These are phyloP conservation scores for Circaetus gallicus DNA, from an alignment of 2,113 vertebrate species.

Conservation along the genomic window DNA sequence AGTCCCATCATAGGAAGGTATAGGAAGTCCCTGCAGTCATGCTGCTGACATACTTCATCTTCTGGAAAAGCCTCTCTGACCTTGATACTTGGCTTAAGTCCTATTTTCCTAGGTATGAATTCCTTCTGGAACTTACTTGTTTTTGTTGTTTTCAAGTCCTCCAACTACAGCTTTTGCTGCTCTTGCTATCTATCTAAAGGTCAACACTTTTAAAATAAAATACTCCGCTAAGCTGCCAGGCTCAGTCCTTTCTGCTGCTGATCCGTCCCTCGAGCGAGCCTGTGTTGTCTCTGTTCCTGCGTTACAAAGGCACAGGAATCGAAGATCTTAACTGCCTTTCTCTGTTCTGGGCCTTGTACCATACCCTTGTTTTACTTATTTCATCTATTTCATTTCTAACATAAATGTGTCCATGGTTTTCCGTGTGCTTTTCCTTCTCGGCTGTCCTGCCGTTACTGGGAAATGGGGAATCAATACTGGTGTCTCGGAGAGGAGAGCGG, in stretches of 20 bases:
- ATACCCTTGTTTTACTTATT: rapidly evolving
- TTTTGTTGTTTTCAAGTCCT: background rate
- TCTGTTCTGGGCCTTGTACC: background rate
- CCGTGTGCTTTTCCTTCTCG: rapidly evolving
- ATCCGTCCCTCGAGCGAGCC: background rate
- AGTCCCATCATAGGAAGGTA: rapidly evolving
- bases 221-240: background rate
- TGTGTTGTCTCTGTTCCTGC: background rate
- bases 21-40: background rate
- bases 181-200: background rate
- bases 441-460: background rate
- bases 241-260: background rate
- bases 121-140: background rate
- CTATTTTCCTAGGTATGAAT: background rate
- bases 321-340: background rate
- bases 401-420: rapidly evolving
- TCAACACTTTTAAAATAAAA: background rate
- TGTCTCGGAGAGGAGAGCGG: background rate
- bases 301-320: background rate
- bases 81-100: background rate
- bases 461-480: rapidly evolving
- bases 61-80: background rate
- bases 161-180: background rate
- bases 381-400: rapidly evolving
- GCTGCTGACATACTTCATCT: background rate